Evolutionary conservation across 1,140 invertebrate genomes (phyloP), one percentile per base, ranked within the genome.

Genomic region (Stenopsyche tienmushanensis): DNA sequence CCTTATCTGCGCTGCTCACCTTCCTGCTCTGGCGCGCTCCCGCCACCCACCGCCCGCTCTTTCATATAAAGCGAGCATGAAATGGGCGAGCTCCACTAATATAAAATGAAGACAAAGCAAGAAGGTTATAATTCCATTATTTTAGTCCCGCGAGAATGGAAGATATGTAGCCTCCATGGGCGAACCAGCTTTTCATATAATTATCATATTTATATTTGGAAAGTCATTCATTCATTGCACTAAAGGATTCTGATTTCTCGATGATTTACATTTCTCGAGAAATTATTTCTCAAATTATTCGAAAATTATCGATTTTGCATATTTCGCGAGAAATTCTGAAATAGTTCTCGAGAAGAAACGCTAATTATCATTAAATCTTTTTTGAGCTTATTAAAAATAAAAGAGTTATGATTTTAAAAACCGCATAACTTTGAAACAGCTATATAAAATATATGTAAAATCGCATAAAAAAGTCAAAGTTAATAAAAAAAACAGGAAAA

Each of bases 61-160:
- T 63, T 66, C 52, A 62, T 62, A 59, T 52, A 66, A 66, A 63
- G 64, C 59, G 60, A 55, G 65, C 62, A 57, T 66, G 65, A 66
- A 64, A 70, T 59, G 68, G 58, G 60, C 60, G 68, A 66, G 55
- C 68, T 63, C 39, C 29, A 70, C 57, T 64, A 64, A 70, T 70
- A 70, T 70, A 70, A 66, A 70, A 70, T 70, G 68, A 66, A 70
- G 68, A 70, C 65, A 70, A 70, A 70, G 68, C 68, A 66, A 66
- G 68, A 70, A 66, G 64, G 65, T 70, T 70, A 70, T 70, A 70
- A 70, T 70, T 70, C 68, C 68, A 66, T 66, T 70, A 66, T 70
- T 70, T 70, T 66, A 66, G 64, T 62, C 64, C 68, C 68, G 64
- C 68, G 68, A 70, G 68, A 52, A 70, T 64, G 68, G 65, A 66